Evolutionary conservation across 2,888 invertebrate genomes (phyloP), one percentile per base, ranked within the genome.

Genomic region (Slavum lentiscoides): DNA sequence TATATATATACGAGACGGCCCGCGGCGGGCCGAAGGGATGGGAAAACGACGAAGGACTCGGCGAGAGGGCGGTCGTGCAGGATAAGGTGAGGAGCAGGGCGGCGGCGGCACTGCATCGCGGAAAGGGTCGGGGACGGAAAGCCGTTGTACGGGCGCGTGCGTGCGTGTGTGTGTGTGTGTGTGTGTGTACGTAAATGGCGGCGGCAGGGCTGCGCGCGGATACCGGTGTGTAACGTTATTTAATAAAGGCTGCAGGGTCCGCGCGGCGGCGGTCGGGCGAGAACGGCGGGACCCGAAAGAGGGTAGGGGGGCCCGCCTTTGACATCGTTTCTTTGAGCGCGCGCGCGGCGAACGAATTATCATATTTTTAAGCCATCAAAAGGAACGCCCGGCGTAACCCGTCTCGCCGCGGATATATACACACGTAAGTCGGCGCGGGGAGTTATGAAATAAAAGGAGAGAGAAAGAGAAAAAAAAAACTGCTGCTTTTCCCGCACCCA

Each of bases 331-430:
- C 80, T 80, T 80, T 80, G 80, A 80, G 70, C 70, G 30, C 30
- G 30, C 30, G 30, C 30, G 80, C 80, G 80, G 80, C 83, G 84
- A 84, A 83, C 84, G 84, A 84, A 84, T 85, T 85, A 84, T 84
- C 84, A 84, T 85, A 84, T 85, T 85, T 85, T 84, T 85, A 83
- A 84, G 83, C 84, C 84, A 84, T 84, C 84, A 85, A 84, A 84
- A 84, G 84, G 83, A 84, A 83, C 80, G 61, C 70, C 30, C 64
- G 15, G 19, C 23, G 62, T 15, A 2, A 13, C 49, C 15, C 17
- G 17, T 17, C 75, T 49, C 49, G 49, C 68, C 59, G 75, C 66
- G 21, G 39, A 21, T 37, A 70, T 70, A 80, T 80, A 80, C 80
- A 80, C 30, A 30, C n/a, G n/a, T 80, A 80, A 72, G 64, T 77